These are phyloP conservation scores for Apamea monoglypha DNA, from an alignment of 2,888 invertebrate species.

Conservation along the genomic window DNA sequence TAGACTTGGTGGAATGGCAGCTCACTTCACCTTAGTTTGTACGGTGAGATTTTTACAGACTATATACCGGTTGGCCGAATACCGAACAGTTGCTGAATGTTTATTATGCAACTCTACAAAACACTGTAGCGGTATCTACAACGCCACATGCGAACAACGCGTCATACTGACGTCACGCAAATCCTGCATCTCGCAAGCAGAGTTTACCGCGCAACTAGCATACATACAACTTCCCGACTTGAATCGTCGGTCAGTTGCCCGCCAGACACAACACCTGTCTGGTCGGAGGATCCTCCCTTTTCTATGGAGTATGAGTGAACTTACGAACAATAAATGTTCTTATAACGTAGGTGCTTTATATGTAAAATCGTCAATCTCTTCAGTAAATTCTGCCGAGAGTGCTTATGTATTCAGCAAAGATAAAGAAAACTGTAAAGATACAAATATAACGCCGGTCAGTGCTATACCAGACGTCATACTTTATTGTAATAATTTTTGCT, in stretches of 20 bases:
- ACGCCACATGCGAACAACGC: no score
- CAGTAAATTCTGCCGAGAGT: not conserved
- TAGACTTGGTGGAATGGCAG: not conserved
- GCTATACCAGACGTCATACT: slow-evolving; percentile 15
- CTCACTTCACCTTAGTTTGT: not conserved
- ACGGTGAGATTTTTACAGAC: not conserved
- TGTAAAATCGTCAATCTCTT: slow-evolving; percentile 7
- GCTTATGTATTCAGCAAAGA: slow-evolving; percentile 21
- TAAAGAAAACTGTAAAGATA: slow-evolving; percentile 32
- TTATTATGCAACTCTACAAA: not conserved
- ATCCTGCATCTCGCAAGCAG: no score
- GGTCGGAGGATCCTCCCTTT: no score
- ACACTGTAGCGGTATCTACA: no score
- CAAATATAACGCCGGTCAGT: slow-evolving; percentile 1
- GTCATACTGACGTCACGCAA: no score
- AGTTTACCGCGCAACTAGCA: no score
- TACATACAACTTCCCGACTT: no score
- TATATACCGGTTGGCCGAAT: not conserved
- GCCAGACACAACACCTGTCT: no score
- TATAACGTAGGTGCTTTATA: not conserved
- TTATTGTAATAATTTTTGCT: slow-evolving; percentile 24
- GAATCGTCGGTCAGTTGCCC: no score
- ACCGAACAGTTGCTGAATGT: not conserved
- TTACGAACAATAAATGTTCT: no score
- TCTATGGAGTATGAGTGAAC: no score